These are phyloP conservation scores for Pionites leucogaster DNA, from an alignment of 2,113 vertebrate genomes.

Conservation along the genomic window DNA sequence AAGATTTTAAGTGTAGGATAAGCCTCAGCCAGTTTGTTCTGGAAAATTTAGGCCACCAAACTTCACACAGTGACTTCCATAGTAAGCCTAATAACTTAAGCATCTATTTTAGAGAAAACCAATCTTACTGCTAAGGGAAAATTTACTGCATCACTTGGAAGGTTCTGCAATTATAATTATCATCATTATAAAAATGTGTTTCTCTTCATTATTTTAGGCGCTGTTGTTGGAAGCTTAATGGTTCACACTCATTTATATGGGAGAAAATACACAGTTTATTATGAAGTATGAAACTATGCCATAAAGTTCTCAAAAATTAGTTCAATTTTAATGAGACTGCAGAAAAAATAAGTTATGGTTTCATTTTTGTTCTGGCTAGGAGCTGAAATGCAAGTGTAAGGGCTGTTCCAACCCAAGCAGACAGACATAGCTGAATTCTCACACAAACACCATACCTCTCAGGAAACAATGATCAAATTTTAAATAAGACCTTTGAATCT, in stretches of 20 bases:
- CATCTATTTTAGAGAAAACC: conserved; percentile 11
- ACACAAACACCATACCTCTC: not conserved
- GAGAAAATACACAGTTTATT: conserved; percentile 52
- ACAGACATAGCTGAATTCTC: not conserved
- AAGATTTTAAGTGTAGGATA: not conserved
- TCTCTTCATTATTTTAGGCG: conserved; percentile 48
- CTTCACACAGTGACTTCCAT: not conserved
- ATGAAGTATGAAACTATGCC: not conserved
- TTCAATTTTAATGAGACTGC: conserved; percentile 50
- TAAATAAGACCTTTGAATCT: conserved; percentile 15
- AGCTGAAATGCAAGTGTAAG: not conserved
- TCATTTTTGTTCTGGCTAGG: conserved; percentile 17
- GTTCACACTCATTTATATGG: conserved; percentile 22
- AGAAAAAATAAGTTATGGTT: conserved; percentile 30
- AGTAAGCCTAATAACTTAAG: conserved; percentile 16
- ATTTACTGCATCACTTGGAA: conserved; percentile 42
- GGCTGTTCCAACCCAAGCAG: not conserved
- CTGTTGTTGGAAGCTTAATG: conserved; percentile 50
- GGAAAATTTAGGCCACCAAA: conserved; percentile 10
- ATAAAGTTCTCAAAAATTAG: conserved; percentile 34
- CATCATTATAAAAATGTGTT: conserved; percentile 51
- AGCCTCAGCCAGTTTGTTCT: not conserved
- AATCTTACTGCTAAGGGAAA: not conserved
- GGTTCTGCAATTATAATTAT: conserved; percentile 56
- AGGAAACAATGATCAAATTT: conserved; percentile 12